Evolutionary conservation across 2,888 invertebrate species (phyloP), one percentile per base, ranked within the genome.

Genomic region (Rotaria magnacalcarata): DNA sequence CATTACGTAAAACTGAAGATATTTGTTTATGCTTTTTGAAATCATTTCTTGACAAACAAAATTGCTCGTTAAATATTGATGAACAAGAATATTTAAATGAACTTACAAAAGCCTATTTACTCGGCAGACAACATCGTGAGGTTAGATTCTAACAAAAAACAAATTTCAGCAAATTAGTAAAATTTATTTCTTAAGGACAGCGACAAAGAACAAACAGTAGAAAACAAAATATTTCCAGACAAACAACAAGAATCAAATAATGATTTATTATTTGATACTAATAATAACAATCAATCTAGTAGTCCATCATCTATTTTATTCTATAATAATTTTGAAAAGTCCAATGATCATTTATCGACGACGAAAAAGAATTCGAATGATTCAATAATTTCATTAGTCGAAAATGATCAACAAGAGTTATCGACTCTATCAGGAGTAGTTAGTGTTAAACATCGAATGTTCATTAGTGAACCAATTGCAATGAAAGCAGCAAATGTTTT

Each of bases 11-110:
- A 43, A 11, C 80, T 19, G 80, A 80, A 47, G 80, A 80, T 14
- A 80, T 80, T 24, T 80, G 80, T 47, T 47, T n/a, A 80, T 80
- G 80, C 47, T 80, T 80, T 47, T n/a, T 80, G 47, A 43, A 80
- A n/a, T 80, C 80, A n/a, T n/a, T 80, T 47, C n/a, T 80, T n/a
- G 47, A 80, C 4, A 43, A 80, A 80, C 19, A 43, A 80, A n/a
- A 47, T n/a, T 80, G 80, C n/a, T 0, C 24, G 14, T 47, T 80
- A 5, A 47, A 2, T 10, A 10, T 7, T 10, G 47, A 80, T 47
- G 80, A 80, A 80, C 47, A 80, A n/a, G 24, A 47, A 47, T 80
- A 80, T 80, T 80, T 80, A n/a, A 80, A 80, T 47, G 80, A 80
- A 24, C 24, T 80, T 21, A 80, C 80, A 5, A 21, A n/a, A 47